Percentiles rank a stretch among this genome's conserved stretches.
These are phyloP conservation scores for Tenualosa ilisha DNA, from an alignment of 2,797 vertebrate genomes.

Conservation along the genomic window DNA sequence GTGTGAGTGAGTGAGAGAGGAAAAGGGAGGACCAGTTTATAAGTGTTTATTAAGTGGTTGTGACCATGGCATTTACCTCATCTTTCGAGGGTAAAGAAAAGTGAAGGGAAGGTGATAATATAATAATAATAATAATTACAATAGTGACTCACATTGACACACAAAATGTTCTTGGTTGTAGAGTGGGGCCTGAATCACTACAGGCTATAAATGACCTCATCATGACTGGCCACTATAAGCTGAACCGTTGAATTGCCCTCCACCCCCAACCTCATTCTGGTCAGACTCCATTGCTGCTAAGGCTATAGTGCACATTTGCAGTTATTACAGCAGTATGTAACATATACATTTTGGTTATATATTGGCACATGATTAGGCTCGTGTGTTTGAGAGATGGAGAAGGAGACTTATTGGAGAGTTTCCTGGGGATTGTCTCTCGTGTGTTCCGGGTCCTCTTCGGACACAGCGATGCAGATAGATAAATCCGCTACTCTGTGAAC, in stretches of 20 bases:
- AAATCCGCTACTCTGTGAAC: constrained; percentile 17
- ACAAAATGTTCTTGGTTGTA: neutral
- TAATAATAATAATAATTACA: neutral
- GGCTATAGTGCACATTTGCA: neutral
- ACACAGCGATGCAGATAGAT: neutral
- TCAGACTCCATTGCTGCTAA: neutral
- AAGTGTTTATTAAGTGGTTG: neutral
- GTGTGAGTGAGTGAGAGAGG: too few relatives aligned
- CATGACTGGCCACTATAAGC: neutral
- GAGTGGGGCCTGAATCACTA: neutral
- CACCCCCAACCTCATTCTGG: neutral
- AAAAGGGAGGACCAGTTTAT: neutral
- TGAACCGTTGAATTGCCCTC: neutral
- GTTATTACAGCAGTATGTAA: neutral
- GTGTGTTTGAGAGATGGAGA: neutral
- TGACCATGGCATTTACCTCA: neutral
- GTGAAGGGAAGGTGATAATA: neutral
- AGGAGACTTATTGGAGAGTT: neutral
- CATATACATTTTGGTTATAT: neutral
- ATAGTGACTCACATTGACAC: neutral
- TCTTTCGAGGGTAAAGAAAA: neutral
- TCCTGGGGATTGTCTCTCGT: neutral
- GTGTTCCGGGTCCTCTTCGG: neutral
- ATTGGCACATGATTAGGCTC: neutral
- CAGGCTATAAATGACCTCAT: neutral